Base-by-base conservation (phyloP, 2,888 invertebrate genomes). In the Morpho deidamia region DNA sequence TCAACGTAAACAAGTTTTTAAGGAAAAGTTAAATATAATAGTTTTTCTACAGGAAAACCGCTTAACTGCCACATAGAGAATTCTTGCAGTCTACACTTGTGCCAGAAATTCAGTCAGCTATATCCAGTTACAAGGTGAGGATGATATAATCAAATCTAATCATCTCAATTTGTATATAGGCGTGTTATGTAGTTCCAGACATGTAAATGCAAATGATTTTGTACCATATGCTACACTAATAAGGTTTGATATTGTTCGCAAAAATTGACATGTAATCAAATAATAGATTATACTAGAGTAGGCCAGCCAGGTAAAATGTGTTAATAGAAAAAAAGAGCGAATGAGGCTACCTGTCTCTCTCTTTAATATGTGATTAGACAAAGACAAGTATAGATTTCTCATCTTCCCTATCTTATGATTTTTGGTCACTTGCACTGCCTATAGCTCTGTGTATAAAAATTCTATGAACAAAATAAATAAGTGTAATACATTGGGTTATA, bases 21-120 rank as follows among this genome's bases (percentile, higher is more conserved):
- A 23, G 23, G 12, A 40, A 40, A 40, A 34, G 1, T 11, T 45
- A n/a, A 38, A 38, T 37, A 38, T 23, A 9, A 12, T 40, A 2
- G 2, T 32, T 37, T 51, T 40, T 47, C 38, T 55, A 83, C 93
- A 81, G 95, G 95, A 1, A 91, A 92, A 63, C 91, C 91, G 11
- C 89, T 94, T 39, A 91, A 91, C 64, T 96, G 96, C 71, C 83
- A 91, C 44, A 68, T 83, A 46, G 91, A 87, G 47, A 91, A 92
- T 60, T 92, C 93, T 7, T 97, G 97, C 81, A 96, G 96, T 14
- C 86, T 97, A 44, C 97, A 97, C 81, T 84, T 98, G 65, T 95
- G 95, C 60, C 97, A 97, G 81, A 94, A 94, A 72, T 96, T 97
- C 78, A 94, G 93, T 72, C 94, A 95, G 66, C 84, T 96, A 45